Conservation (phyloP, 1,140 invertebrate genomes). For the Drosophila tani region DNA sequence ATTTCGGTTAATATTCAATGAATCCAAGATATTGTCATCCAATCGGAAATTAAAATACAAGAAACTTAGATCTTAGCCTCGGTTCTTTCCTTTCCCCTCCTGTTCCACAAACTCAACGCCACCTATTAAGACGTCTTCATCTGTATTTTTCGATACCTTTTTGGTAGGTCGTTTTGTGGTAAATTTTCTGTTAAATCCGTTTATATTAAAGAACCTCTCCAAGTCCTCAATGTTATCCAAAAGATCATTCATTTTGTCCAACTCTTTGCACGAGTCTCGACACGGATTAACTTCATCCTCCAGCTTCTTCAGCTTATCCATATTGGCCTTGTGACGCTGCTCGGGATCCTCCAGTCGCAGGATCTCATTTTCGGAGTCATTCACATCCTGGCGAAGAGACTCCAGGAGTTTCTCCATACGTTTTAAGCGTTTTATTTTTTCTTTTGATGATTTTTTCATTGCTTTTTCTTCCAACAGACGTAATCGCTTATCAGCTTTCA, state of each 20-base stretch:
- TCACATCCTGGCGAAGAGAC: not conserved
- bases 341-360: not conserved
- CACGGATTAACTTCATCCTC: not conserved
- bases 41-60: too few relatives aligned
- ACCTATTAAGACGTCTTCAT: not conserved
- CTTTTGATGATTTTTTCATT: too few relatives aligned
- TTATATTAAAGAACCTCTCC: not conserved
- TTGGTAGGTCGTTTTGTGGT: not conserved
- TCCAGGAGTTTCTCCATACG: not conserved
- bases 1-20: too few relatives aligned
- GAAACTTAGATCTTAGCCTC: too few relatives aligned
- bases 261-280: not conserved
- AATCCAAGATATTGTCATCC: too few relatives aligned
- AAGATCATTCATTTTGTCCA: conserved; percentile 3
- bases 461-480: not conserved
- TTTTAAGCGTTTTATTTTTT: too few relatives aligned
- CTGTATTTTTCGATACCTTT: not conserved
- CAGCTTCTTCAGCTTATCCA: not conserved
- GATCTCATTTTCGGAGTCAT: not conserved
- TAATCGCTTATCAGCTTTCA: not conserved
- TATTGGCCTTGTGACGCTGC: not conserved
- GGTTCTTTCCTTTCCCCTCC: too few relatives aligned
- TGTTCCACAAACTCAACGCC: not conserved
- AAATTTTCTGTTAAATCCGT: not conserved
- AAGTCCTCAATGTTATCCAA: conserved; percentile 6